Evolutionary conservation across 2,888 invertebrate species (phyloP), one percentile per base, ranked within the genome.

Genomic region (Acleris emargana): DNA sequence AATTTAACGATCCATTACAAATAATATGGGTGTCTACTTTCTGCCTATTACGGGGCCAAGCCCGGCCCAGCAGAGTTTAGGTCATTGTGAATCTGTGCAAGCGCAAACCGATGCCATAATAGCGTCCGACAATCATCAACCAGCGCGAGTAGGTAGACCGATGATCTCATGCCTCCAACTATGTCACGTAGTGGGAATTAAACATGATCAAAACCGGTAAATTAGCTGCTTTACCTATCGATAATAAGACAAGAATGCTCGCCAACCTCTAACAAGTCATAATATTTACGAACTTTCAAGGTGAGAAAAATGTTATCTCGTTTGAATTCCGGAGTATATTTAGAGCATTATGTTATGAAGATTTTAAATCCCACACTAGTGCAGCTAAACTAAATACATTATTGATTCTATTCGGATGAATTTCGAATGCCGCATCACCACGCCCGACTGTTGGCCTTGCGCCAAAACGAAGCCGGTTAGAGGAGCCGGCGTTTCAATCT

Each of bases 381-480:
- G 38, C 38, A 38, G 38, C 9, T 38, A 13, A 38, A 3, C 32
- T 38, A 51, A 52, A 9, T 28, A 28, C 55, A 64, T 62, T 74
- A 77, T 76, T 72, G 69, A 76, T 74, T 75, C 67, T 77, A 77
- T 77, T 75, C 64, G 71, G 72, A 75, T 67, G 71, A 73, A 78
- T 73, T 78, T 73, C 74, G 70, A 72, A 70, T 71, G 75, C 75
- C 70, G 77, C 73, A 74, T 63, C 70, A 81, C 85, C 85, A 83
- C 87, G 75, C 86, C 88, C 83, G 74, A 17, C 42, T 43, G 68
- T 78, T 91, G 90, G 89, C 84, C 70, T 74, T 71, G 73, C 62
- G 88, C 90, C 91, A 90, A 79, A 75, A 82, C 81, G 82, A 83
- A 64, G 80, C 85, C 84, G 83, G 81, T 78, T 77, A 72, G 71